Evolutionary conservation across 2,888 invertebrate genomes (phyloP), one percentile per base, ranked within the genome.

Genomic region (Folsomia candida): DNA sequence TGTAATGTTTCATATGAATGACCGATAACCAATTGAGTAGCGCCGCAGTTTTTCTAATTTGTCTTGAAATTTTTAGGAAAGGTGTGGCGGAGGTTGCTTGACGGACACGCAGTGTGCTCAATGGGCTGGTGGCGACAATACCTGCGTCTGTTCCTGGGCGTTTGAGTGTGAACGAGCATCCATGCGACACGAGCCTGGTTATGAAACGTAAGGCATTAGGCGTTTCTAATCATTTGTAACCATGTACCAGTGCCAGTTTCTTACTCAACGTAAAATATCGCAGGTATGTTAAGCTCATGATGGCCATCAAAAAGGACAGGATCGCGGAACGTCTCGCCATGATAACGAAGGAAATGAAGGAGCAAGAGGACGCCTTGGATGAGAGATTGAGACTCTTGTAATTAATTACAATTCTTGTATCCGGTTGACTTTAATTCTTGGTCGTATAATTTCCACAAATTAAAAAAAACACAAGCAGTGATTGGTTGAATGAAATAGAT

Each of bases 1-100:
- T 14, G 51, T 64, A n/a, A n/a, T n/a, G n/a, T n/a, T n/a, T 51
- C 51, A 51, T 64, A 25, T 64, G 64, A 37, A 20, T 64, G 51
- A 25, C n/a, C n/a, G n/a, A 54, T 54, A 14, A n/a, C 54, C 18
- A 20, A 18, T 54, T 47, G 47, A 47, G 18, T n/a, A n/a, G n/a
- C n/a, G n/a, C n/a, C n/a, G n/a, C n/a, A n/a, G n/a, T n/a, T n/a
- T n/a, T n/a, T n/a, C n/a, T n/a, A n/a, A n/a, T n/a, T n/a, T n/a
- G n/a, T n/a, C n/a, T n/a, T n/a, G n/a, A n/a, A n/a, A n/a, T n/a
- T 54, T 14, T 54, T 54, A 54, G 54, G 60, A 60, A 14, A 60
- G 4, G 6, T 60, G 60, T 25, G 25, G 26, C 20, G 60, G 60
- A 6, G 60, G 60, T 11, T 60, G 60, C 25, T 20, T 60, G 4